phyloP scores from a whole-genome alignment of 2,113 vertebrate species.

The Cyprinodon tularosa region DNA sequence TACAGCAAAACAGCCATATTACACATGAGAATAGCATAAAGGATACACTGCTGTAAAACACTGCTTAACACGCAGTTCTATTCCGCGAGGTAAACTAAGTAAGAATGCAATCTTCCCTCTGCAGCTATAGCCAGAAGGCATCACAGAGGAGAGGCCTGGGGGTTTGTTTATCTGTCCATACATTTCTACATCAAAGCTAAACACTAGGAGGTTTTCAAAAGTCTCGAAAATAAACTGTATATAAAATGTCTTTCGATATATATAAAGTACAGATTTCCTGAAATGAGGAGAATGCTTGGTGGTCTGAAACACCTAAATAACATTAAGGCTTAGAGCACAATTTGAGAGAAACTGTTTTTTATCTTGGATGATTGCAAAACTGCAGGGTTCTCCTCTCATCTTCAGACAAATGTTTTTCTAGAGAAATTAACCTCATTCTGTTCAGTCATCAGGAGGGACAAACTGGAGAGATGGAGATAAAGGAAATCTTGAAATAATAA shows the following conservation, averaged over 20 bases:
- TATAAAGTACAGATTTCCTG: background rate
- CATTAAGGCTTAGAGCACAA: background rate
- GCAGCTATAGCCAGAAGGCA: conserved; percentile 33
- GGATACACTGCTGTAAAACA: conserved; percentile 32
- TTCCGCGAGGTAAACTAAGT: conserved; percentile 48
- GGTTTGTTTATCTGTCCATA: conserved; percentile 19
- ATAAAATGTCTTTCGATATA: background rate
- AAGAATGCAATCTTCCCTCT: conserved; percentile 50
- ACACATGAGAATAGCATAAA: conserved; percentile 64
- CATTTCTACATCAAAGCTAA: conserved; percentile 2
- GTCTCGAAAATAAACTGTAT: background rate
- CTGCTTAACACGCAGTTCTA: conserved; percentile 46
- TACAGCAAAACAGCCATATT: conserved; percentile 71
- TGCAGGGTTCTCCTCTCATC: background rate
- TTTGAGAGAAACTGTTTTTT: background rate
- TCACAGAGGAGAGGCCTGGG: conserved; percentile 10
- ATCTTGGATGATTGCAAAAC: conserved; percentile 8
- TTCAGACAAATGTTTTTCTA: background rate
- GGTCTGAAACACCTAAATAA: background rate
- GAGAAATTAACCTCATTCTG: conserved; percentile 21
- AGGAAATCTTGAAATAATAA: conserved; percentile 4
- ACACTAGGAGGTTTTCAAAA: conserved; percentile 1
- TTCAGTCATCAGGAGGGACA: conserved; percentile 28
- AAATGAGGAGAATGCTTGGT: background rate
- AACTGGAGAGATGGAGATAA: background rate